Evolutionary conservation across 1,140 invertebrate species (phyloP).

Genomic region (Potamilus streckersoni): DNA sequence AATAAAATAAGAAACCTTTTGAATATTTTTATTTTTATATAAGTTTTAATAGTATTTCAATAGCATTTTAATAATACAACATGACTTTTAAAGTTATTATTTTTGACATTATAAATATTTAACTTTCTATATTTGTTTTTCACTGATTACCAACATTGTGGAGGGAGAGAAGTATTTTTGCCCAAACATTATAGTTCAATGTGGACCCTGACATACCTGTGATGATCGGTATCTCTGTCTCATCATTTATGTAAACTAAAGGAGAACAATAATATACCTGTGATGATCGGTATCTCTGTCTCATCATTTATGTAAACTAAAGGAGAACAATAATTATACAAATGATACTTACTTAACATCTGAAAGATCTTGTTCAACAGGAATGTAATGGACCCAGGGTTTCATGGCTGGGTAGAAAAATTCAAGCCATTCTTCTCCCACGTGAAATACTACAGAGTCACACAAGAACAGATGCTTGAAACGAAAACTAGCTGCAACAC

Average conservation of each 20-base stretch:
- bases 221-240: constrained; percentile 2
- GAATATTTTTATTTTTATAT: too few species aligned
- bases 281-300: constrained; percentile 3
- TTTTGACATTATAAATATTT: too few species aligned
- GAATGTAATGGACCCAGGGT: constrained; percentile 97
- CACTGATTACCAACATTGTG: neutral
- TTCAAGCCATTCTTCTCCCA: constrained; percentile 94
- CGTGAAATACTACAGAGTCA: constrained; percentile 94
- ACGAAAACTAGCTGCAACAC: constrained; percentile 97
- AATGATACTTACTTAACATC: constrained; percentile 56
- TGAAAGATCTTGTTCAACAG: constrained; percentile 73
- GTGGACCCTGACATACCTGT: neutral
- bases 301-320: too few species aligned
- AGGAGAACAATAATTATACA: neutral
- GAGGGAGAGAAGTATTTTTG: neutral
- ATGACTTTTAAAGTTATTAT: too few species aligned
- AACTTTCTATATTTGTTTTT: neutral
- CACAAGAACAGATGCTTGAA: constrained; percentile 97
- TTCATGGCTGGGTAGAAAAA: constrained; percentile 94
- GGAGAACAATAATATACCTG: neutral
- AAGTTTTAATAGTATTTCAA: too few species aligned
- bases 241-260: too few species aligned
- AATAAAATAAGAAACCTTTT: too few species aligned
- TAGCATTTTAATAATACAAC: too few species aligned
- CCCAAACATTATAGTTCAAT: neutral